Evolutionary conservation across 2,113 vertebrate genomes (phyloP).

Genomic region (Haplochromis vanheusdeni): DNA sequence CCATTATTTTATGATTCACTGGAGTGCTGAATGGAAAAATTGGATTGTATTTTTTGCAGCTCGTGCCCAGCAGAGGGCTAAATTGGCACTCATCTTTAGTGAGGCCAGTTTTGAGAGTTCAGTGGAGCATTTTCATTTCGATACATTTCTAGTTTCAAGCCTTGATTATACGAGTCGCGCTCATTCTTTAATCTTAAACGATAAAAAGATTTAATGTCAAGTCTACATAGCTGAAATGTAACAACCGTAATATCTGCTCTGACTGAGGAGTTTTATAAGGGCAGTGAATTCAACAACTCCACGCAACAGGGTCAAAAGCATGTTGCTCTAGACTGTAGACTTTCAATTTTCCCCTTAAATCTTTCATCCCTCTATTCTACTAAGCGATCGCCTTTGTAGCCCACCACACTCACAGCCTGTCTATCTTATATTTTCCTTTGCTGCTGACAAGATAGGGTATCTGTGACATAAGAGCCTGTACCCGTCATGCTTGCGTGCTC

Average conservation of each 20-base stretch:
- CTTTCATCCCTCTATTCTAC: conserved; percentile 24
- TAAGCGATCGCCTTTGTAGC: neutral
- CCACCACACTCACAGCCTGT: neutral
- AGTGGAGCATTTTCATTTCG: neutral
- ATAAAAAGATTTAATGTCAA: neutral
- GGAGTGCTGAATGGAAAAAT: conserved; percentile 4
- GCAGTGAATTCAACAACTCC: conserved; percentile 34
- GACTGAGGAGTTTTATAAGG: conserved; percentile 14
- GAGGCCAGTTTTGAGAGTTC: neutral
- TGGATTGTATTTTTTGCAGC: neutral
- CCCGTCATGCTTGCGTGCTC: conserved; percentile 27
- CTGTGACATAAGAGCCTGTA: conserved; percentile 30
- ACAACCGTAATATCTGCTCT: neutral
- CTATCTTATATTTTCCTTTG: conserved; percentile 23
- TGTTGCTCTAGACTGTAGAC: neutral
- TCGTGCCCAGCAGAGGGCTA: conserved; percentile 15
- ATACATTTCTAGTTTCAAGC: neutral
- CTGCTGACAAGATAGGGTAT: conserved; percentile 43
- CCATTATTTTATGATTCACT: neutral
- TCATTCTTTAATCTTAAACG: neutral
- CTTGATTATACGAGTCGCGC: neutral
- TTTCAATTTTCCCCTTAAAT: conserved; percentile 35
- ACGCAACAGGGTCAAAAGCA: neutral
- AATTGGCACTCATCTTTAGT: conserved; percentile 10
- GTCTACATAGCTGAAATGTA: neutral